A percentile compares a stretch with the other conserved stretches of the same genome.
phyloP scores from a whole-genome alignment of 2,113 vertebrate species.

The Psettodes erumei region DNA sequence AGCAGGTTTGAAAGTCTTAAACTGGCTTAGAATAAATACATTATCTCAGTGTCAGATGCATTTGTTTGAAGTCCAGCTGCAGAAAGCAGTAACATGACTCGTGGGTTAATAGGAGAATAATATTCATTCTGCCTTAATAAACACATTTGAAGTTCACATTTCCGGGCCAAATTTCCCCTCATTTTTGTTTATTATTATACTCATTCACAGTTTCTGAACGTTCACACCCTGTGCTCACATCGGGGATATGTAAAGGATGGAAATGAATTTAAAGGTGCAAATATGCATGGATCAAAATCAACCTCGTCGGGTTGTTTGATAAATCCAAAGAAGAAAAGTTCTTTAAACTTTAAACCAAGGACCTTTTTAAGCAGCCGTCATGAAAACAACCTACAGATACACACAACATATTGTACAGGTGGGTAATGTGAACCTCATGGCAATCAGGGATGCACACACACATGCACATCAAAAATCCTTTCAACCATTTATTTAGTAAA shows the following conservation, averaged over 20 bases:
- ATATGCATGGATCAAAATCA: too few species aligned
- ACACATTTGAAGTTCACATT: background rate
- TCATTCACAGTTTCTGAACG: background rate
- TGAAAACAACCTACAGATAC: background rate
- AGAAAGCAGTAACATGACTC: background rate
- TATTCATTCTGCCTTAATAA: background rate
- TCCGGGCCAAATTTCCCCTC: background rate
- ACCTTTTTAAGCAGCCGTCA: background rate
- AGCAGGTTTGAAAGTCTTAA: background rate
- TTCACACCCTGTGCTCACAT: background rate
- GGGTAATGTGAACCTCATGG: background rate
- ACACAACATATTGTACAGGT: background rate
- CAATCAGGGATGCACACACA: background rate
- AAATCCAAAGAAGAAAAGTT: background rate
- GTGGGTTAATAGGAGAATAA: background rate
- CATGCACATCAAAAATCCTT: background rate
- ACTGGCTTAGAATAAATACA: background rate
- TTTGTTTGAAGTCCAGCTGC: background rate
- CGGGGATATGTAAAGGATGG: background rate
- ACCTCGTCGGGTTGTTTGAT: background rate
- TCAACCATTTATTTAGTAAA: background rate
- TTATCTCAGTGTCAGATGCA: background rate
- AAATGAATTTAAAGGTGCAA: too few species aligned
- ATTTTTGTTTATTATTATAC: too few species aligned
- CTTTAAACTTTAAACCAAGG: background rate